phyloP scores from a whole-genome alignment of 1,140 invertebrate genomes.

The Papilio helenus region DNA sequence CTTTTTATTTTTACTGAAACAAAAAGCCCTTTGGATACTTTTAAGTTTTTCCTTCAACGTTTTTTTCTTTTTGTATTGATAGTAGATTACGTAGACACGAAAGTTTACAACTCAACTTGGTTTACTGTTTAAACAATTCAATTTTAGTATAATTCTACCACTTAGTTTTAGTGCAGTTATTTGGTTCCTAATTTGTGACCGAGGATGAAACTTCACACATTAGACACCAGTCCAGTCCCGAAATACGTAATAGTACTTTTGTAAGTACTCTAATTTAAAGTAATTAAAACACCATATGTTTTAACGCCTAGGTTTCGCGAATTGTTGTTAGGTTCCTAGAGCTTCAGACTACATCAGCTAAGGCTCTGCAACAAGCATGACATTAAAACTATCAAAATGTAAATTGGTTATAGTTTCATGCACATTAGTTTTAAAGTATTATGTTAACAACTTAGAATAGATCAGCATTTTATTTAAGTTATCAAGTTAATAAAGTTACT shows the following conservation, averaged over 20 bases:
- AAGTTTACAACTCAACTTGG: conserved; percentile 53
- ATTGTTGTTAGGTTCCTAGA: too few relatives aligned
- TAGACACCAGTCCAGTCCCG: too few relatives aligned
- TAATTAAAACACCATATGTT: too few relatives aligned
- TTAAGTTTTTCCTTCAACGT: conserved; percentile 57
- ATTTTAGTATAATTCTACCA: neutral
- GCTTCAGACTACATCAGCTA: too few relatives aligned
- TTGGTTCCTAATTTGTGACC: too few relatives aligned
- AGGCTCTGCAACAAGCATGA: too few relatives aligned
- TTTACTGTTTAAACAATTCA: conserved; percentile 19
- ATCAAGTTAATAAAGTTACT: neutral
- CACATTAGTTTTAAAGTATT: neutral
- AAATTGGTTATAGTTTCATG: too few relatives aligned
- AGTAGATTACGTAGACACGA: conserved; percentile 72
- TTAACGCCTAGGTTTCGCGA: too few relatives aligned
- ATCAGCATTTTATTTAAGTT: neutral
- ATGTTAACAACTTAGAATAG: neutral
- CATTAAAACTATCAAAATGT: too few relatives aligned
- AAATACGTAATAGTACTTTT: too few relatives aligned
- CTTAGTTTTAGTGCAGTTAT: neutral
- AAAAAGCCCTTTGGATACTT: conserved; percentile 70
- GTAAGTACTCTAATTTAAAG: too few relatives aligned
- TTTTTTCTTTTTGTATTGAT: conserved; percentile 66
- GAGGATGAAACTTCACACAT: too few relatives aligned
- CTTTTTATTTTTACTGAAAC: conserved; percentile 66